A percentile compares a stretch with the other conserved stretches of the same genome.
phyloP scores from a whole-genome alignment of 2,888 invertebrate species.

The Morinoia aosen region DNA sequence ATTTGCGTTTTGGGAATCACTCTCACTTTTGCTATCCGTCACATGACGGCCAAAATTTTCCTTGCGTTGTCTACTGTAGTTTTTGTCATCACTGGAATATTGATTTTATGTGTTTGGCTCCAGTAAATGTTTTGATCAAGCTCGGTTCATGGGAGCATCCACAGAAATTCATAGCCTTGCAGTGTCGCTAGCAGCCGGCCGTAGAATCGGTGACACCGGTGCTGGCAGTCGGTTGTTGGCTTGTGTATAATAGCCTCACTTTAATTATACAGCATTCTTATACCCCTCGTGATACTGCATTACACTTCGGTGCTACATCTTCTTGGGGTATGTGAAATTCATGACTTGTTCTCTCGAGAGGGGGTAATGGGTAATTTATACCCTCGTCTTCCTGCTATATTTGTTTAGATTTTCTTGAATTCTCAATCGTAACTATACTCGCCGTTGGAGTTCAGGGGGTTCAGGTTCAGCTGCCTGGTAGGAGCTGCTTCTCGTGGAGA shows the following conservation, averaged over 20 bases:
- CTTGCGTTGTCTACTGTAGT: no score
- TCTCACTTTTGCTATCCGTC: neutral
- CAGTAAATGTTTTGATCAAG: no score
- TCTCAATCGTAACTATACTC: neutral
- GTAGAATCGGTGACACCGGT: neutral
- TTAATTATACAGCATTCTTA: neutral
- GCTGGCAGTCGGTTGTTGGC: neutral
- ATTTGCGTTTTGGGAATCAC: neutral
- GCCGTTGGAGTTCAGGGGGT: neutral
- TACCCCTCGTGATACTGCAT: neutral
- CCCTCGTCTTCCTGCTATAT: neutral
- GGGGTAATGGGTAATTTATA: neutral
- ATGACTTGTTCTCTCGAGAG: neutral
- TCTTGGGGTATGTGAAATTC: neutral
- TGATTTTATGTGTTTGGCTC: no score
- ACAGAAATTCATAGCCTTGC: neutral
- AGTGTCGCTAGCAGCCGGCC: neutral
- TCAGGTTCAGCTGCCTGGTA: neutral
- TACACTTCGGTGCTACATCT: neutral
- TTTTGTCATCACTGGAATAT: neutral
- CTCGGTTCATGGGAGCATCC: neutral
- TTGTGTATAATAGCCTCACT: neutral
- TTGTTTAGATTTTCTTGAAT: no score
- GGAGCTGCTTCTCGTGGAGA: neutral
- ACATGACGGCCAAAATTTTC: no score